Conservation (phyloP, 2,888 invertebrate species). For the Pterobdella sp. region DNA sequence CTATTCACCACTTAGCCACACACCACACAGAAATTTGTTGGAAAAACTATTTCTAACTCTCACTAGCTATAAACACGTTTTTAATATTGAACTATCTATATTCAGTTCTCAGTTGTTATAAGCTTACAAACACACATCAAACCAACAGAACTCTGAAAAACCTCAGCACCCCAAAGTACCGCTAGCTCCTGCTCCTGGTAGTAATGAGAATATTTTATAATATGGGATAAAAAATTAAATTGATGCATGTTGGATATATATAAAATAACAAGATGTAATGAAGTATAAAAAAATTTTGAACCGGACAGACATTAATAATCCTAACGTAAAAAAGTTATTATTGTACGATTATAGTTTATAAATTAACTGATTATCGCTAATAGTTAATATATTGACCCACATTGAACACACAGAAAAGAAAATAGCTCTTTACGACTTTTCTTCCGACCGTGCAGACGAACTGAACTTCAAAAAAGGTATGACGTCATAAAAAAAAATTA, state of each 20-base stretch:
- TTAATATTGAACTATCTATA: too few species aligned
- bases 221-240: too few species aligned
- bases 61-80: too few species aligned
- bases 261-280: neutral
- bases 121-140: neutral
- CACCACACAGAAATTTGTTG: too few species aligned
- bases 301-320: too few species aligned
- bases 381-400: neutral
- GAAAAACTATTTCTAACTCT: too few species aligned
- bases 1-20: too few species aligned
- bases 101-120: neutral
- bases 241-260: neutral
- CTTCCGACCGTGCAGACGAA: conserved; percentile 48
- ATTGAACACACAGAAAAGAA: conserved; percentile 71
- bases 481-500: too few species aligned
- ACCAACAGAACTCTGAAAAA: conserved; percentile 17
- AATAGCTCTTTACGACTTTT: conserved; percentile 47
- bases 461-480: conserved; percentile 47
- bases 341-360: too few species aligned
- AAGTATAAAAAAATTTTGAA: neutral
- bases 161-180: conserved; percentile 16
- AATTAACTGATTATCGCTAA: too few species aligned
- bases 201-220: neutral
- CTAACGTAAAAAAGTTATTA: too few species aligned
- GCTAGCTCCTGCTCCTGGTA: conserved; percentile 25